Base-by-base conservation (phyloP, 1,140 invertebrate genomes). In the Meteorus sp. region DNA sequence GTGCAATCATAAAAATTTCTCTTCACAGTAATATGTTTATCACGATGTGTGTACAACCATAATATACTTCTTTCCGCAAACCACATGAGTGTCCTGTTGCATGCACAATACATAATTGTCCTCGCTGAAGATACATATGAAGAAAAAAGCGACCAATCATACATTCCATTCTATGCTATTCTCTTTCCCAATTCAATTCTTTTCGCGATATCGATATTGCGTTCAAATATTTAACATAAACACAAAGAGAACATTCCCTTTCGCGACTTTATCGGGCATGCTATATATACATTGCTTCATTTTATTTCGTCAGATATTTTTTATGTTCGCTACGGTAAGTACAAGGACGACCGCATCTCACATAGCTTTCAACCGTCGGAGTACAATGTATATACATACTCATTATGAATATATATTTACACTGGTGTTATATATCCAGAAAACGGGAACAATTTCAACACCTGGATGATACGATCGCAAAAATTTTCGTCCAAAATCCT, bases 1-100 rank as follows among this genome's bases (percentile, higher is more conserved):
- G 72, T 48, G 72, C 66, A 76, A 76, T 69, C 45, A 57, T 47
- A 62, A 65, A 70, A 75, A 72, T 75, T 75, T 74, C 73, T 72
- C 72, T 76, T 74, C 68, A n/a, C n/a, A n/a, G n/a, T 62, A 60
- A 60, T 59, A 58, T 69, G 63, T 59, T n/a, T 63, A 67, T 65
- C 61, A 59, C 39, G 37, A 53, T 55, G 53, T 47, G 33, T 52
- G 15, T 15, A 13, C 13, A 4, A 39, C 15, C 11, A 39, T 39
- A n/a, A 53, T 52, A 47, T 9, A 47, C 55, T 43, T 51, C n/a
- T n/a, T n/a, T n/a, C 44, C 60, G 59, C 48, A 56, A 56, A 59
- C 48, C 47, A 37, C 43, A 56, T 47, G 29, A 15, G 19, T 13
- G 50, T 43, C 55, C 1, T 33, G 27, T 33, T 51, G 19, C 7